These are phyloP conservation scores for Crenuchus spilurus DNA, from an alignment of 2,797 vertebrate genomes.

Conservation along the genomic window DNA sequence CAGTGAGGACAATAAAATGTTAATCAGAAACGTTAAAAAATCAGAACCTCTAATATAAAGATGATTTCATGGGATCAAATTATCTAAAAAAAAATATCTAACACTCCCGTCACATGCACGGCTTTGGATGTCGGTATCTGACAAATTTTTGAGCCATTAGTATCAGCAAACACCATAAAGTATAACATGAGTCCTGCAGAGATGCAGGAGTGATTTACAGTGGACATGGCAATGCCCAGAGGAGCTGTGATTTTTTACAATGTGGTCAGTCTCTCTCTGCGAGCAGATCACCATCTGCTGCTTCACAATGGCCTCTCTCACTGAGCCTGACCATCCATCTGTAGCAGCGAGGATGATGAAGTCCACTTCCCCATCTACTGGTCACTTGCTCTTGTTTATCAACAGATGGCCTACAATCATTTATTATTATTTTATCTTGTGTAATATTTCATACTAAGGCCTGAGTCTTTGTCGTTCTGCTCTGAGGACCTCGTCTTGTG, in stretches of 20 bases:
- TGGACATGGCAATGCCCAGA: conserved; percentile 1
- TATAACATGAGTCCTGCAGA: not conserved
- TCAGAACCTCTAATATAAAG: too few species aligned
- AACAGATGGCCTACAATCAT: not conserved
- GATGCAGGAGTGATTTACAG: not conserved
- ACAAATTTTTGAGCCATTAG: too few species aligned
- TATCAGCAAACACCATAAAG: not conserved
- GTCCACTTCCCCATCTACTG: conserved; percentile 10
- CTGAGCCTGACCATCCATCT: conserved; percentile 11
- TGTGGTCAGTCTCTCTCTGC: not conserved
- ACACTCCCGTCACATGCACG: too few species aligned
- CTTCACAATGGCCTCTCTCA: conserved; percentile 4
- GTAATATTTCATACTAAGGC: not conserved
- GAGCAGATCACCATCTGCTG: conserved; percentile 25
- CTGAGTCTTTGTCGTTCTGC: conserved; percentile 3
- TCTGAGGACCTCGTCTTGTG: not conserved
- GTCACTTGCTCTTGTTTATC: conserved; percentile 2
- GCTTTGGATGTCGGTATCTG: too few species aligned
- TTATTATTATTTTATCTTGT: not conserved
- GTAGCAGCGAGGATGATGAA: not conserved
- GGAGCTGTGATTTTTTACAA: conserved; percentile 13
- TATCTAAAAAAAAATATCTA: too few species aligned
- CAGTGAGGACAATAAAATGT: too few species aligned
- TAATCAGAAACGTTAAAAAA: too few species aligned
- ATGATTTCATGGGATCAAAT: too few species aligned